Conservation (phyloP, 2,888 invertebrate species). For the Amiota mariae region DNA sequence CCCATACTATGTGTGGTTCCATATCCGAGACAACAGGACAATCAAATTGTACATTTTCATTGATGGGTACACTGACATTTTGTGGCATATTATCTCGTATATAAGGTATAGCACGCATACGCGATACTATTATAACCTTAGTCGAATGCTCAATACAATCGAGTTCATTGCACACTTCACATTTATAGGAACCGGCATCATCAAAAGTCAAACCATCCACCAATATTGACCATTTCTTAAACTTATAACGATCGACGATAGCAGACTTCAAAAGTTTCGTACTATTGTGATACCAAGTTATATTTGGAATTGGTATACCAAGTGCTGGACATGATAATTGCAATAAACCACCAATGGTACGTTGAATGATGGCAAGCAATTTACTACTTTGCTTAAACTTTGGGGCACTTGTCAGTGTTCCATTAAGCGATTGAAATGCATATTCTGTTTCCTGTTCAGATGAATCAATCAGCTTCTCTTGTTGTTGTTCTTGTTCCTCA, state of each 20-base stretch:
- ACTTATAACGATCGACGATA: conserved; percentile 72
- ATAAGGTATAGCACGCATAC: conserved; percentile 85
- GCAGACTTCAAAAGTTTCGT: conserved; percentile 73
- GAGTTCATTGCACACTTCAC: conserved; percentile 85
- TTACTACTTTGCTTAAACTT: conserved; percentile 33
- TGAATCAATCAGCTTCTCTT: neutral
- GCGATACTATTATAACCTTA: conserved; percentile 83
- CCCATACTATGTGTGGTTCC: conserved; percentile 88
- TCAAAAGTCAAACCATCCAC: conserved; percentile 85
- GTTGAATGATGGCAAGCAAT: conserved; percentile 71
- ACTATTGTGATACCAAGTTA: conserved; percentile 88
- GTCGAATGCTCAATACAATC: conserved; percentile 85
- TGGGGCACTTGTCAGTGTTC: conserved; percentile 14
- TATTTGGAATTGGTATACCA: conserved; percentile 85
- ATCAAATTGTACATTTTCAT: conserved; percentile 81
- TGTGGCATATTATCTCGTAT: conserved; percentile 85
- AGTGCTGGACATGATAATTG: conserved; percentile 81
- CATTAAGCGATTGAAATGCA: neutral
- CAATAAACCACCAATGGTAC: conserved; percentile 84
- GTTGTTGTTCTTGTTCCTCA: neutral
- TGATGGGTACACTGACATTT: conserved; percentile 84
- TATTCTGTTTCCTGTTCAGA: neutral
- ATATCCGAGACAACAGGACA: conserved; percentile 88
- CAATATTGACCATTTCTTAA: conserved; percentile 81
- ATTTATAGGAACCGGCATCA: conserved; percentile 92